Conservation (phyloP, 2,113 vertebrate genomes). For the Lutjanus erythropterus region DNA sequence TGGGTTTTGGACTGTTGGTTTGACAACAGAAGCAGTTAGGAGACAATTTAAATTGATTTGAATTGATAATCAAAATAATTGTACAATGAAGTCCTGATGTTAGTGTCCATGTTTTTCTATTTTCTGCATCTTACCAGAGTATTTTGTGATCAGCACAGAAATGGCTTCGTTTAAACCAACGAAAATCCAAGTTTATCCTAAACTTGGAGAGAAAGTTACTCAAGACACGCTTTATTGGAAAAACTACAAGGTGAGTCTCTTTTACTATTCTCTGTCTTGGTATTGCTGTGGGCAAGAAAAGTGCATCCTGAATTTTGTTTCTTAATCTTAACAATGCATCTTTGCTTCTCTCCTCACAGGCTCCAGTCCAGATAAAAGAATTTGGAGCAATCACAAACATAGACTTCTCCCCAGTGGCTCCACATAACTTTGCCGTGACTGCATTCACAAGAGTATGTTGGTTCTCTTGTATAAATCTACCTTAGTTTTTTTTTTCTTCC, state of each 20-base stretch:
- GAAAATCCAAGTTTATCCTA: constrained; percentile 87
- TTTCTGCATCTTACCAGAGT: not conserved
- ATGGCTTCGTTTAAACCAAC: constrained; percentile 94
- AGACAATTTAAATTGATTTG: too few relatives aligned
- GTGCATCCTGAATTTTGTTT: not conserved
- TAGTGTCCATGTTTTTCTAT: not conserved
- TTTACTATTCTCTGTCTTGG: not conserved
- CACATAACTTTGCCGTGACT: constrained; percentile 95
- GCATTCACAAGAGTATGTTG: constrained; percentile 93
- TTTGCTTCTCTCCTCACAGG: constrained; percentile 77
- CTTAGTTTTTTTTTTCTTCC: not conserved
- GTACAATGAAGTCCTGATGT: too few relatives aligned
- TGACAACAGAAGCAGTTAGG: too few relatives aligned
- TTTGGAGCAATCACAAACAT: constrained; percentile 94
- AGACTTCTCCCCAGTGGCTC: constrained; percentile 90
- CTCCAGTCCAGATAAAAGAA: constrained; percentile 96
- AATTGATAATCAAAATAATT: too few relatives aligned
- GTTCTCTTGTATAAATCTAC: not conserved
- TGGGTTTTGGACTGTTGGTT: too few relatives aligned
- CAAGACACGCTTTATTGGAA: constrained; percentile 96
- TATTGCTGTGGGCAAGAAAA: not conserved
- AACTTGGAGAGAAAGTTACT: constrained; percentile 93
- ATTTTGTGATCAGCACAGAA: not conserved
- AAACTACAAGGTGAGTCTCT: constrained; percentile 89
- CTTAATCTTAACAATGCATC: not conserved